These are phyloP conservation scores for Calliopsis andreniformis DNA, from an alignment of 1,140 invertebrate species.

Conservation along the genomic window DNA sequence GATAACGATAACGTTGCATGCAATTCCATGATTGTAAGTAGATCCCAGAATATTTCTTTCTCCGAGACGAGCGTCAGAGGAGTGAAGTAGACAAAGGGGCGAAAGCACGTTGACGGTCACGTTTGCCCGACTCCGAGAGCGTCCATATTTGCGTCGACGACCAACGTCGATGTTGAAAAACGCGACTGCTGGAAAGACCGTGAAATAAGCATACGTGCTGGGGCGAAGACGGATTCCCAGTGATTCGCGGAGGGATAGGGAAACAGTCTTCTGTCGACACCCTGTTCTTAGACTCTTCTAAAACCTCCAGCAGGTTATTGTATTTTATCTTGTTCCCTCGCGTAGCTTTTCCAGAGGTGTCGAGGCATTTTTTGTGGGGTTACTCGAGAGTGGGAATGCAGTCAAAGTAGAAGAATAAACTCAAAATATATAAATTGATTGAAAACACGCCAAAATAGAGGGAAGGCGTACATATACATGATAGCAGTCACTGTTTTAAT, in stretches of 20 bases:
- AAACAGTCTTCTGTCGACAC: too few species aligned
- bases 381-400: too few species aligned
- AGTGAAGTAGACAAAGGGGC: neutral
- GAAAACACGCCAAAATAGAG: too few species aligned
- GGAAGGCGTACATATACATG: too few species aligned
- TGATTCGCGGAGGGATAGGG: neutral
- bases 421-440: too few species aligned
- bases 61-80: neutral
- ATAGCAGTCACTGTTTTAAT: too few species aligned
- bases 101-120: neutral
- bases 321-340: neutral
- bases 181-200: neutral
- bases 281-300: too few species aligned
- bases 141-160: constrained; percentile 11
- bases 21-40: constrained; percentile 28
- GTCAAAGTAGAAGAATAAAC: too few species aligned
- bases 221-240: constrained; percentile 3
- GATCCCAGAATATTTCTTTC: neutral
- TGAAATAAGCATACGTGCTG: constrained; percentile 19
- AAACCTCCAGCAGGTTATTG: constrained; percentile 3
- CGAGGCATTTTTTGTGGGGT: too few species aligned
- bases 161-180: constrained; percentile 14
- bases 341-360: too few species aligned
- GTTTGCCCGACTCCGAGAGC: neutral
- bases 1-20: constrained; percentile 18